Evolutionary conservation across 1,140 invertebrate species (phyloP), one percentile per base, ranked within the genome.

Genomic region (Drosophila bifasciata): DNA sequence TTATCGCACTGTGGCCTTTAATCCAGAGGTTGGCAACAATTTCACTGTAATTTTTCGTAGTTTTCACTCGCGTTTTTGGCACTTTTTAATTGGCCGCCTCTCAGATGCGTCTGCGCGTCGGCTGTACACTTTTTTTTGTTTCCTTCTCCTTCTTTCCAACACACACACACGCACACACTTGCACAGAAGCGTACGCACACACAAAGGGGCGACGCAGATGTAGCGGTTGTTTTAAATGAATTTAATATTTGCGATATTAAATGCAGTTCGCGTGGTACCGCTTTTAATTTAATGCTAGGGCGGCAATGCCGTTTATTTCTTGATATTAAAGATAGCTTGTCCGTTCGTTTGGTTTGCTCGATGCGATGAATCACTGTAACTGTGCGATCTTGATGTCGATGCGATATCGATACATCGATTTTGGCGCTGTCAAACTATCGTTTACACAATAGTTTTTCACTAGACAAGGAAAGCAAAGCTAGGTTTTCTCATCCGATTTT

Each of bases 21-120:
- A n/a, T 70, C 56, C 46, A 36, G 28, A 40, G 39, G 43, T 59
- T 59, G 48, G 62, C 52, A 60, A 76, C 46, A 32, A 60, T 36
- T 36, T 36, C 32, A 36, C 32, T 36, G 32, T 36, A 13, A 36
- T 36, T 36, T 36, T 13, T 36, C 32, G 58, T 56, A 56, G 45
- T 50, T 48, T 67, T 69, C 70, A 39, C 56, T 68, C 7, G 28
- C 66, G 9, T 41, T 66, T 76, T 74, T 16, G 61, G 76, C 74
- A 75, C 72, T 77, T 75, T 75, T 73, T 84, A 79, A 81, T 88
- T 88, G 43, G 60, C 45, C 55, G 25, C 25, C 49, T 75, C 69
- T 77, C 74, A 66, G 80, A 74, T 75, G 84, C 84, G 84, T 84
- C 84, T 89, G 84, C 84, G 84, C 84, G 85, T 89, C 81, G 74